These are phyloP conservation scores for Cheilosia variabilis DNA, from an alignment of 2,888 invertebrate species.

Conservation along the genomic window DNA sequence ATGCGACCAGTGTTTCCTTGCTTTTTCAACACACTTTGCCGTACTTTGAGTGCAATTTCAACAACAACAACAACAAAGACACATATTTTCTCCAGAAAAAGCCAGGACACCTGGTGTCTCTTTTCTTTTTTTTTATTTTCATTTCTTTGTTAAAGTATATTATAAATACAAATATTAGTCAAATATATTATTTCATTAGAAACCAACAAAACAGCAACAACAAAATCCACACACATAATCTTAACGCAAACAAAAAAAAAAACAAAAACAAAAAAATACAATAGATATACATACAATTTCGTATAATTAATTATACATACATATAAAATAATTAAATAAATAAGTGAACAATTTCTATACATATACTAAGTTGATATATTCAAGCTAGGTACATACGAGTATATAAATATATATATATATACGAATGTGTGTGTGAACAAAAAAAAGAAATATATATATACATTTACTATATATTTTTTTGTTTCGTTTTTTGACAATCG, in stretches of 20 bases:
- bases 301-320: constrained; percentile 72
- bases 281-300: constrained; percentile 67
- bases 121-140: constrained; percentile 30
- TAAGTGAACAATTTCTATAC: constrained; percentile 74
- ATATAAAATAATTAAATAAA: constrained; percentile 69
- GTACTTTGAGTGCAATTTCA: constrained; percentile 53
- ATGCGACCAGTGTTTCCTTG: constrained; percentile 56
- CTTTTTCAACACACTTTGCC: constrained; percentile 37
- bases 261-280: constrained; percentile 44
- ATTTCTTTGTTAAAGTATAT: constrained; percentile 53
- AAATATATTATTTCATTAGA: constrained; percentile 70
- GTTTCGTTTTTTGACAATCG: constrained; percentile 84
- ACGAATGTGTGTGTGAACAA: constrained; percentile 66
- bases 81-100: constrained; percentile 20
- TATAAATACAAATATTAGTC: constrained; percentile 68
- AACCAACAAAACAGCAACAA: constrained; percentile 56
- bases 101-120: constrained; percentile 59
- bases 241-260: constrained; percentile 55
- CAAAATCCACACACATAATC: constrained; percentile 70
- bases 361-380: constrained; percentile 72
- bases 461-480: constrained; percentile 81
- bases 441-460: constrained; percentile 76
- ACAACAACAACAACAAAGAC: constrained; percentile 28
- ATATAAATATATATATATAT: constrained; percentile 47
- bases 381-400: constrained; percentile 59